A percentile compares a stretch with the other conserved stretches of the same genome.
Evolutionary conservation across 1,140 invertebrate genomes (phyloP).

Genomic region (Archegozetes longisetosus): DNA sequence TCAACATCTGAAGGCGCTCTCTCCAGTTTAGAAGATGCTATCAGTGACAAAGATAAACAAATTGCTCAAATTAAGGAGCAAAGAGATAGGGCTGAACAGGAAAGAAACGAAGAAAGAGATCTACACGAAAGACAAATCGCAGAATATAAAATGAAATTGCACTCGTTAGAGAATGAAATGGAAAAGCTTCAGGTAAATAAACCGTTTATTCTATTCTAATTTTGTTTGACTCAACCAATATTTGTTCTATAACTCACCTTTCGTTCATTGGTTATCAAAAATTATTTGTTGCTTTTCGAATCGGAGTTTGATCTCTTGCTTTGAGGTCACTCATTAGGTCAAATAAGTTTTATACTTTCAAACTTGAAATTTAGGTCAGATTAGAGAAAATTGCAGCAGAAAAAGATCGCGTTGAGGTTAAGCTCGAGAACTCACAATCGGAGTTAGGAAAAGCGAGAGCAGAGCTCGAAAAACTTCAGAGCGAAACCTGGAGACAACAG

Average conservation of each 20-base stretch:
- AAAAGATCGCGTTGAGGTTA: conserved; percentile 73
- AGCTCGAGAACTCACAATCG: conserved; percentile 75
- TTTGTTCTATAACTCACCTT: background rate
- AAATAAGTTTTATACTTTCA: background rate
- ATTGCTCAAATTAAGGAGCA: conserved; percentile 80
- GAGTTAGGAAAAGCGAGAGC: conserved; percentile 84
- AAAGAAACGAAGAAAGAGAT: conserved; percentile 86
- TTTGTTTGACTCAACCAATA: background rate
- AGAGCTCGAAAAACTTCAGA: conserved; percentile 73
- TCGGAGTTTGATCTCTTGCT: background rate
- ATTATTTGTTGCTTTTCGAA: background rate
- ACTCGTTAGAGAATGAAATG: conserved; percentile 70
- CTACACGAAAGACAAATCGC: conserved; percentile 80
- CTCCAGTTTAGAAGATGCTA: conserved; percentile 81
- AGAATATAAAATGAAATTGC: conserved; percentile 85
- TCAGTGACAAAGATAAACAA: conserved; percentile 91
- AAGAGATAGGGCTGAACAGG: conserved; percentile 84
- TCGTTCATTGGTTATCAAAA: background rate
- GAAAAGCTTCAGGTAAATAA: conserved; percentile 49
- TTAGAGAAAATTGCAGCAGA: conserved; percentile 70
- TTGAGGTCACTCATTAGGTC: background rate
- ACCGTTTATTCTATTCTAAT: background rate
- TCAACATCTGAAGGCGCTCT: conserved; percentile 79
- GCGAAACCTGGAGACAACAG: conserved; percentile 36
- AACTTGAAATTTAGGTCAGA: conserved; percentile 39